These are phyloP conservation scores for Andrena cerasifolii DNA, from an alignment of 1,140 invertebrate species.

Conservation along the genomic window DNA sequence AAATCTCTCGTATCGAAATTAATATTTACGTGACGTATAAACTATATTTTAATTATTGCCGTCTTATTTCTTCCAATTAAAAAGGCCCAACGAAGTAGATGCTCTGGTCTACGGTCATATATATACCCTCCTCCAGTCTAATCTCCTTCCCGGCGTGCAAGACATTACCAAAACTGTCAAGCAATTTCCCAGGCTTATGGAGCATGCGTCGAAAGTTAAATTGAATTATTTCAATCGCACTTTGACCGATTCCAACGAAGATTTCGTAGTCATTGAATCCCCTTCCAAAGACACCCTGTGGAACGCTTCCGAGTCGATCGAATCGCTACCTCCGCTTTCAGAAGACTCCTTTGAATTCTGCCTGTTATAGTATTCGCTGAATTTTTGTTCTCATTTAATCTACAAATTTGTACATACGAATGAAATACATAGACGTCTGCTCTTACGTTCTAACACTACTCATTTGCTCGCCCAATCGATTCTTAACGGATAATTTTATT, in stretches of 20 bases:
- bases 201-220: slow-evolving; percentile 67
- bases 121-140: slow-evolving; percentile 84
- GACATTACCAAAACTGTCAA: slow-evolving; percentile 62
- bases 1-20: not conserved
- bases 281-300: slow-evolving; percentile 69
- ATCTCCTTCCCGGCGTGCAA: slow-evolving; percentile 43
- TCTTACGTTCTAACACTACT: not conserved
- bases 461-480: not conserved
- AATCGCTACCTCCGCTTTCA: slow-evolving; percentile 60
- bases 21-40: not conserved
- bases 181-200: slow-evolving; percentile 73
- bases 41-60: not conserved
- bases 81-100: slow-evolving; percentile 87
- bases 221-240: slow-evolving; percentile 57
- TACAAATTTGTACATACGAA: slow-evolving; percentile 2
- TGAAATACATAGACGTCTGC: slow-evolving; percentile 19
- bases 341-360: slow-evolving; percentile 55
- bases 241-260: slow-evolving; percentile 44
- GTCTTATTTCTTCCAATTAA: slow-evolving; percentile 50
- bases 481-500: slow-evolving; percentile 39
- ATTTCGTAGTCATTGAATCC: slow-evolving; percentile 65
- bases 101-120: slow-evolving; percentile 89
- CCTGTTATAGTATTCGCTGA: not conserved
- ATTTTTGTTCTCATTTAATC: slow-evolving; percentile 26
- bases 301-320: slow-evolving; percentile 63